phyloP scores from a whole-genome alignment of 2,113 vertebrate genomes.

The Tauraco erythrolophus region DNA sequence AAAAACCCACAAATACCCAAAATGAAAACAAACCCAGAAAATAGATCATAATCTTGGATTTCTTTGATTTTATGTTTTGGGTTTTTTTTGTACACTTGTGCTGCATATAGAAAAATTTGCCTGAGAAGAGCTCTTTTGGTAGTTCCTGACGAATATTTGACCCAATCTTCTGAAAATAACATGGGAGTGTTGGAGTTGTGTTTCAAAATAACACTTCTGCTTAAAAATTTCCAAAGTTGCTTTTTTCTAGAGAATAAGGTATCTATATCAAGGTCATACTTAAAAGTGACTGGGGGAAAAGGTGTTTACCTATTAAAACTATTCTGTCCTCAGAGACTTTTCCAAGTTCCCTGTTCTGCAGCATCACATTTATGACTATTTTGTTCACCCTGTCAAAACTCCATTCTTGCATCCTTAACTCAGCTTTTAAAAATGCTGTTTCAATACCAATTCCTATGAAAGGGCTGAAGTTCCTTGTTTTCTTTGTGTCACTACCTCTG shows the following conservation, averaged over 20 bases:
- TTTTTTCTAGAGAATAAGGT: fast-evolving
- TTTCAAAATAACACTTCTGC: background rate
- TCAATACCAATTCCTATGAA: background rate
- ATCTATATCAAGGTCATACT: background rate
- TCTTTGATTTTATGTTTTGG: background rate
- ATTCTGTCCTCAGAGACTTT: background rate
- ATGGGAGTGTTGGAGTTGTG: background rate
- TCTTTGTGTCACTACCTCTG: background rate
- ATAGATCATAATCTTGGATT: background rate
- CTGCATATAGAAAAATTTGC: background rate
- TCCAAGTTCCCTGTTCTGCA: background rate
- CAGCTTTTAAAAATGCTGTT: background rate
- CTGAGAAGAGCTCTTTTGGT: background rate
- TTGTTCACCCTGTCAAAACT: background rate
- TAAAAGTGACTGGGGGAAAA: background rate
- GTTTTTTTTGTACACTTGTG: background rate
- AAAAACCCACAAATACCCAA: background rate
- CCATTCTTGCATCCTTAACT: background rate
- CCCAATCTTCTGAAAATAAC: background rate
- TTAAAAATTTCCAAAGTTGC: background rate
- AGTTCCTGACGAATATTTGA: background rate
- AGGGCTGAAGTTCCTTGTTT: background rate
- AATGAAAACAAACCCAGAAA: background rate
- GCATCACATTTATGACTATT: background rate
- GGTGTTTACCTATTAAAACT: background rate